Evolutionary conservation across 2,797 vertebrate species (phyloP), one percentile per base, ranked within the genome.

Genomic region (Trachops cirrhosus): DNA sequence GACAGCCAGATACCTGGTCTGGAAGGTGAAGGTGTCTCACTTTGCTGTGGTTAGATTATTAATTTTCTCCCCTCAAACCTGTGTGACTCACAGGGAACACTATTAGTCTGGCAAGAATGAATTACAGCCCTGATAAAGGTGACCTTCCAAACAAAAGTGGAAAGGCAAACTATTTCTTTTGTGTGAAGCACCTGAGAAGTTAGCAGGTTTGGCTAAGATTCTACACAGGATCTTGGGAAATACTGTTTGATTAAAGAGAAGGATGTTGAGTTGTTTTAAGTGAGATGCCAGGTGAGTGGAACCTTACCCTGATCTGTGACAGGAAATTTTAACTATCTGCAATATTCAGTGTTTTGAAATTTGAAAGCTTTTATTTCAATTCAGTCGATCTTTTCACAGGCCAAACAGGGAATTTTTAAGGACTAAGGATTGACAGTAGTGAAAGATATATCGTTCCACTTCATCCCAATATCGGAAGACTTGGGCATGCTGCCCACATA

Each of bases 61-160:
- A 87, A 95, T 97, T 96, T 96, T 87, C 92, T 96, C 94, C 86
- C 95, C 89, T 85, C 44, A 93, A 95, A 95, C 93, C 79, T 91
- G 88, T 89, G 89, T 89, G 92, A 89, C 64, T 97, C 90, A 32
- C 93, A 39, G 96, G 90, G 78, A 97, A 95, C 96, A 84, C 64
- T 95, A 96, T 97, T 97, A 97, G 78, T 59, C 93, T 95, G 86
- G 95, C 83, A 96, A 96, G 94, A 97, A 97, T 94, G 96, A 95
- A 97, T 97, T 95, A 85, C 52, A 91, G 37, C 21, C 29, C n/a
- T 75, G 34, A 83, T 39, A 93, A 97, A 96, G 96, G 96, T 97
- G 97, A 96, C 97, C 91, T 97, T 97, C 88, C 26, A 90, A 89
- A 93, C 74, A 83, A 80, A 95, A 93, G 83, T 50, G 14, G 71